Percentiles rank a stretch among this genome's conserved stretches.
Conservation (phyloP, 1,140 invertebrate species). For the Drosophila nebulosa region DNA sequence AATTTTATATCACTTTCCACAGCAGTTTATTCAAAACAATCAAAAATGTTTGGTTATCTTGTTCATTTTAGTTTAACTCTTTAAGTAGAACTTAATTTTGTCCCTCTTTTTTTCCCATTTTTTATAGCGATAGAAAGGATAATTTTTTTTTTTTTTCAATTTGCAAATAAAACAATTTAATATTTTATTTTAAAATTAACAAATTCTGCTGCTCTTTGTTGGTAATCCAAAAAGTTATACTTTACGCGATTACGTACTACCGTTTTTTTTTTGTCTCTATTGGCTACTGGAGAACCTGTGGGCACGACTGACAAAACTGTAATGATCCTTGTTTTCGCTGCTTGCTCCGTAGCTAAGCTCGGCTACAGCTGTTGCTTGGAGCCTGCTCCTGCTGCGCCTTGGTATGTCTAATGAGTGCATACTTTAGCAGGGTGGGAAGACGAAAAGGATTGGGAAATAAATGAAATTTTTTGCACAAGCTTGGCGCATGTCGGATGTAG, state of each 20-base stretch:
- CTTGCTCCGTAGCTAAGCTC: conserved; percentile 67
- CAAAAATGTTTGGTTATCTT: too few species aligned
- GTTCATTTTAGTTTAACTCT: too few species aligned
- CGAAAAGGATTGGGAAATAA: conserved; percentile 40
- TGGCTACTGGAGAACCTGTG: conserved; percentile 53
- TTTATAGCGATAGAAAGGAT: too few species aligned
- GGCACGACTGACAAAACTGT: conserved; percentile 50
- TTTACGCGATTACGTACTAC: neutral
- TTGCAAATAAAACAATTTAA: too few species aligned
- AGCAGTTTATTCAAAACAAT: too few species aligned
- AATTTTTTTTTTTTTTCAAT: too few species aligned
- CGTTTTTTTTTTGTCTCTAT: conserved; percentile 12
- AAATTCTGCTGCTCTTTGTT: too few species aligned
- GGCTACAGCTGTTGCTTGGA: conserved; percentile 26
- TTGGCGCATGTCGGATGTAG: conserved; percentile 31
- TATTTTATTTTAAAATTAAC: too few species aligned
- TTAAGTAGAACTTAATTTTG: too few species aligned
- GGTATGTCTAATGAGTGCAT: conserved; percentile 74
- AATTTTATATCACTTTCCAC: too few species aligned
- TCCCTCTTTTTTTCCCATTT: too few species aligned
- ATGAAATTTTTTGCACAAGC: conserved; percentile 66
- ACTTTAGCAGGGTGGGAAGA: conserved; percentile 34
- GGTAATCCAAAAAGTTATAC: neutral
- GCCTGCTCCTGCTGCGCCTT: conserved; percentile 32
- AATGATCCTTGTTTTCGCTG: conserved; percentile 64